Conservation (phyloP, 2,888 invertebrate genomes). For the Tridacna gigas region DNA sequence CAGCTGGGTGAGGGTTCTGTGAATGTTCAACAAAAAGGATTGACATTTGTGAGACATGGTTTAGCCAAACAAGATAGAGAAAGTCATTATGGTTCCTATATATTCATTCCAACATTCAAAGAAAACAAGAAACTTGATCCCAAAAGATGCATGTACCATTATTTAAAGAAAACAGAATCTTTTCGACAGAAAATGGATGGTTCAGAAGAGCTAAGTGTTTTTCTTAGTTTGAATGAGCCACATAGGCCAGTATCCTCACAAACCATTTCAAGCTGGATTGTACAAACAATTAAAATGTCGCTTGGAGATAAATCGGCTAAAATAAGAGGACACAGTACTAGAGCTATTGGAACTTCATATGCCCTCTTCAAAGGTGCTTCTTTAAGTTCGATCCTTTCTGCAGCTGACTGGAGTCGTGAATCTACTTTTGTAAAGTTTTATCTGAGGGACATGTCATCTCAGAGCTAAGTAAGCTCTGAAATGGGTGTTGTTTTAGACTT, state of each 20-base stretch:
- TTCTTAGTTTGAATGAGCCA: neutral
- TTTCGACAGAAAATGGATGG: neutral
- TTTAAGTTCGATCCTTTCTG: too few species aligned
- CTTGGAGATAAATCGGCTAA: neutral
- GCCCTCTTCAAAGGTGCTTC: too few species aligned
- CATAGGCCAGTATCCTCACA: neutral
- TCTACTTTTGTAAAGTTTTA: too few species aligned
- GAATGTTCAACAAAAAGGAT: slow-evolving; percentile 34
- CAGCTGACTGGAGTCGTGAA: too few species aligned
- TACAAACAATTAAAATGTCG: neutral
- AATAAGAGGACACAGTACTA: too few species aligned
- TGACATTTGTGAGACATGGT: too few species aligned
- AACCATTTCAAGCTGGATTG: neutral
- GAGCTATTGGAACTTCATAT: too few species aligned
- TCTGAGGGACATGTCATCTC: too few species aligned
- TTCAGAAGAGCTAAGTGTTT: neutral
- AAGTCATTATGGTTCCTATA: neutral
- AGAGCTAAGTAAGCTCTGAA: too few species aligned
- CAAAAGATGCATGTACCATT: too few species aligned
- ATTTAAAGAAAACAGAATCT: neutral
- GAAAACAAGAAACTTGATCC: too few species aligned
- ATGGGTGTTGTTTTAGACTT: too few species aligned
- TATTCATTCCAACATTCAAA: neutral
- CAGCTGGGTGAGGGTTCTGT: slow-evolving; percentile 34
- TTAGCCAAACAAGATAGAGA: neutral